Percentiles rank a stretch among this genome's conserved stretches.
phyloP scores from a whole-genome alignment of 1,140 invertebrate genomes.

The Hycleus cichorii region DNA sequence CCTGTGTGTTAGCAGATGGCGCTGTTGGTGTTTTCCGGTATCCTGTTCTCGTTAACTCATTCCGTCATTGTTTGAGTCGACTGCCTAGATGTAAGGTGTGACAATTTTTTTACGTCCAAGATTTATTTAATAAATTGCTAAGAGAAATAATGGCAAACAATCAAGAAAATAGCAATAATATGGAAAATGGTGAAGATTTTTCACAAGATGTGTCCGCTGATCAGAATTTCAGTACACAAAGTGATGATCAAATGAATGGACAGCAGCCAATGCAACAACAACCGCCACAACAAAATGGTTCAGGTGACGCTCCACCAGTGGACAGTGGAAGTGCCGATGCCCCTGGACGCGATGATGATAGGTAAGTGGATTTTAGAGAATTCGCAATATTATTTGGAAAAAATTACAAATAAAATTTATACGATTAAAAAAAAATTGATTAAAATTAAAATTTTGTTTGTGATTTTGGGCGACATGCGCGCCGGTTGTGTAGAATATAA shows the following conservation, averaged over 20 bases:
- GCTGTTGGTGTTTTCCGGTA: too few relatives aligned
- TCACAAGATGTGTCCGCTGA: constrained; percentile 55
- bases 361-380: constrained; percentile 44
- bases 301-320: constrained; percentile 52
- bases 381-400: not conserved
- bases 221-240: constrained; percentile 31
- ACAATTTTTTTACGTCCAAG: not conserved
- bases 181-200: constrained; percentile 55
- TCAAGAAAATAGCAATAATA: constrained; percentile 35
- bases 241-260: constrained; percentile 51
- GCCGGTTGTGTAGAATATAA: not conserved
- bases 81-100: not conserved
- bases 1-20: too few relatives aligned
- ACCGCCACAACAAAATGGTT: constrained; percentile 50
- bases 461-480: not conserved
- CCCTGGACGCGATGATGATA: constrained; percentile 65
- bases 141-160: not conserved
- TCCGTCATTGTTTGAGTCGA: not conserved
- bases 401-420: not conserved
- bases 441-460: too few relatives aligned
- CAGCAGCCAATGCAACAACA: constrained; percentile 36
- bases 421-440: not conserved
- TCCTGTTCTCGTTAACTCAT: not conserved
- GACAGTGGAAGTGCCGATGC: constrained; percentile 57
- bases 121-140: not conserved